Conservation (phyloP, 64 coral and sea anemone species). For the Trachythela sp. region DNA sequence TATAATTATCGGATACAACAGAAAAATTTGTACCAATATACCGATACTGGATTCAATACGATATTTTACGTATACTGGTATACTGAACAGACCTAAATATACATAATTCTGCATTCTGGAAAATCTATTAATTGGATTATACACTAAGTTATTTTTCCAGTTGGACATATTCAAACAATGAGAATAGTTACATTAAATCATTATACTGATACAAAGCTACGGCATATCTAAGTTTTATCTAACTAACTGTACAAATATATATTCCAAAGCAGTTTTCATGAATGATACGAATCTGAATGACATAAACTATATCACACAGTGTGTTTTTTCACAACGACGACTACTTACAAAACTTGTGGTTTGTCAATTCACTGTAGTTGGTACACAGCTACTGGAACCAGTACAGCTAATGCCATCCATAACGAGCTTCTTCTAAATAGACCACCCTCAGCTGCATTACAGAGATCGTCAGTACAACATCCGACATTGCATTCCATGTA, state of each 20-base stretch:
- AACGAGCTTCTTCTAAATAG: background rate
- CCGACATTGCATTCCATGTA: slow-evolving; percentile 3
- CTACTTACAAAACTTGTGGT: background rate
- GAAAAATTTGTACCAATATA: too few species aligned
- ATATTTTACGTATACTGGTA: too few species aligned
- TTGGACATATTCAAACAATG: too few species aligned
- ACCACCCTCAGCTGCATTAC: background rate
- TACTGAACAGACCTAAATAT: too few species aligned
- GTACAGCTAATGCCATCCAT: background rate
- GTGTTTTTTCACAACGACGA: background rate
- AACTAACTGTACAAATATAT: slow-evolving; percentile 3
- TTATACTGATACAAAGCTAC: background rate
- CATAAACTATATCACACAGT: background rate
- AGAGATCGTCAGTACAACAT: background rate
- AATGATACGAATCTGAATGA: background rate
- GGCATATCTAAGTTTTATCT: background rate
- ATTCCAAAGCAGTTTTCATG: background rate
- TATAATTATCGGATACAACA: too few species aligned
- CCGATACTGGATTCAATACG: too few species aligned
- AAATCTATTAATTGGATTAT: too few species aligned
- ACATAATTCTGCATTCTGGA: too few species aligned
- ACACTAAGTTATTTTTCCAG: too few species aligned
- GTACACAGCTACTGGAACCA: background rate
- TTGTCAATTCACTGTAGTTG: background rate
- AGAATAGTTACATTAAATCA: background rate